Conservation (phyloP, 1,140 invertebrate species). For the Lamellibrachia luymesi region DNA sequence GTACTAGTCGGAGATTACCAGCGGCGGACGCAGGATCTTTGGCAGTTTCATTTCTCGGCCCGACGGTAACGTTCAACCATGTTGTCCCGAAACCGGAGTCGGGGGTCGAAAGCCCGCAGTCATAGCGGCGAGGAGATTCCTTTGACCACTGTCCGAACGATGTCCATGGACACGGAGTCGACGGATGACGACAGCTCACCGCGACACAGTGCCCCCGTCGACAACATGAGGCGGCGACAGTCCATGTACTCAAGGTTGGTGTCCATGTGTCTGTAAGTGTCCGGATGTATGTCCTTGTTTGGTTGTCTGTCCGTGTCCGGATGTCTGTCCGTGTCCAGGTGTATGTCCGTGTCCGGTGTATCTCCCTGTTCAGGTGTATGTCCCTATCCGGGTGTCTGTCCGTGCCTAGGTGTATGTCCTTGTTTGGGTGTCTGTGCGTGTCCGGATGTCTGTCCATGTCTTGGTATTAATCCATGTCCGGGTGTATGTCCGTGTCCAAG, state of each 20-base stretch:
- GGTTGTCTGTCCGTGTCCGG: no score
- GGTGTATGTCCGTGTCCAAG: no score
- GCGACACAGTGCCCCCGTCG: not conserved
- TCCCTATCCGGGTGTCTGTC: no score
- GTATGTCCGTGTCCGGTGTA: no score
- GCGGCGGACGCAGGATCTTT: not conserved
- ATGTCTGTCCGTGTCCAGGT: no score
- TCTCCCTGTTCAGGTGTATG: no score
- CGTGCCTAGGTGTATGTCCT: no score
- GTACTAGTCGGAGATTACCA: not conserved
- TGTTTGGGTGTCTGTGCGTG: no score
- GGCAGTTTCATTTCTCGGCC: not conserved
- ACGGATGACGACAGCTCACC: not conserved
- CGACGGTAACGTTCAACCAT: not conserved
- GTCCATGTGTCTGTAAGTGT: no score
- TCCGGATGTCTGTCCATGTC: no score
- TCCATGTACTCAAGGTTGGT: not conserved
- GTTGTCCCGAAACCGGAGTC: not conserved
- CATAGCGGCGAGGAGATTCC: slow-evolving; percentile 3
- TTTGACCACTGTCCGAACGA: slow-evolving; percentile 12
- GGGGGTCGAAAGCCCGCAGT: not conserved
- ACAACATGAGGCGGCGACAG: not conserved
- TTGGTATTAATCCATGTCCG: no score
- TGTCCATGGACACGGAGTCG: slow-evolving; percentile 8
- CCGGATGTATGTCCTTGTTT: no score